Percentiles rank a stretch among this genome's conserved stretches.
Evolutionary conservation across 1,140 invertebrate species (phyloP).

Genomic region (Drosophila seguyi): DNA sequence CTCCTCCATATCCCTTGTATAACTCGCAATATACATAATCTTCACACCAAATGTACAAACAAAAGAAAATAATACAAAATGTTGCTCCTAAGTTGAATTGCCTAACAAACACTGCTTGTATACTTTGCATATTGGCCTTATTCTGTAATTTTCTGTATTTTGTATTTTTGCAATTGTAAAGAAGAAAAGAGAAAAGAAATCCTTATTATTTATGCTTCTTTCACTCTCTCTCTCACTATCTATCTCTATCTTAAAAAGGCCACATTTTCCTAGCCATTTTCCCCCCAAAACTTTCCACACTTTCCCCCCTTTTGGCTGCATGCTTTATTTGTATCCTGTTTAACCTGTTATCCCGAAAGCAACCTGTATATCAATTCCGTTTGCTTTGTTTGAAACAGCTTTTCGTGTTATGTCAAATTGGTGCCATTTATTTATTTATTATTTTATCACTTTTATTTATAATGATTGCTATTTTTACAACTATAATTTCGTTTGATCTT

Average conservation of each 20-base stretch:
- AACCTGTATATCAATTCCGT: slow-evolving; percentile 11
- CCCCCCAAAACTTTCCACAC: background rate
- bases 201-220: slow-evolving; percentile 27
- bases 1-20: background rate
- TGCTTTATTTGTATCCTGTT: slow-evolving; percentile 41
- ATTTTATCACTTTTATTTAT: slow-evolving; percentile 22
- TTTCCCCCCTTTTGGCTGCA: slow-evolving; percentile 13
- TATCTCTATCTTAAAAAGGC: background rate
- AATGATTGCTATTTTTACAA: slow-evolving; percentile 22
- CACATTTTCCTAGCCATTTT: slow-evolving; percentile 4
- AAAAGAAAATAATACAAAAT: slow-evolving; percentile 7
- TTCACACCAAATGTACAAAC: slow-evolving; percentile 25
- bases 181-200: background rate
- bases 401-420: slow-evolving; percentile 62
- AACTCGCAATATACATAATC: slow-evolving; percentile 9
- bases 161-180: slow-evolving; percentile 34
- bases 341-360: slow-evolving; percentile 14
- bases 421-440: slow-evolving; percentile 42
- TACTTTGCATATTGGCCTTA: slow-evolving; percentile 73
- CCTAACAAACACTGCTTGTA: slow-evolving; percentile 58
- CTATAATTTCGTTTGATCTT: slow-evolving; percentile 26
- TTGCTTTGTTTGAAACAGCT: slow-evolving; percentile 63
- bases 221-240: slow-evolving; percentile 7
- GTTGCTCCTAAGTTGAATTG: slow-evolving; percentile 50
- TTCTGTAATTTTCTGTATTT: slow-evolving; percentile 49